Evolutionary conservation across 2,797 vertebrate genomes (phyloP).

Genomic region (Dallia pectoralis): DNA sequence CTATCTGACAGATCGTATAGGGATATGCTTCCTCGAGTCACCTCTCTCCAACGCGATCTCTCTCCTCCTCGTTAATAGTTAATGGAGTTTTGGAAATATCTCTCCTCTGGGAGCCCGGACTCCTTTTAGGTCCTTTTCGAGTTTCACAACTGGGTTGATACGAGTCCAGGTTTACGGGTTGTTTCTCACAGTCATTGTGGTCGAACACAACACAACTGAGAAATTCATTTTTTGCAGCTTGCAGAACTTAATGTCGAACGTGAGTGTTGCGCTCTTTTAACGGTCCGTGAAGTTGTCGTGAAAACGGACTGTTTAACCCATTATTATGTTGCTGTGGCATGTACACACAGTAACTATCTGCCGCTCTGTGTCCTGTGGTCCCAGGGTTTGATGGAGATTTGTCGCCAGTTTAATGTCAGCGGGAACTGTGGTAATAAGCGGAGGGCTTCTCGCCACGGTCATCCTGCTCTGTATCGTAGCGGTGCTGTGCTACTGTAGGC

Average conservation of each 20-base stretch:
- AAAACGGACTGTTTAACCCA: neutral
- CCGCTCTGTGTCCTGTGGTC: neutral
- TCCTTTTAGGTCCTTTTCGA: conserved; percentile 18
- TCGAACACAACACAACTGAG: neutral
- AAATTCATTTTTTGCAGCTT: conserved; percentile 60
- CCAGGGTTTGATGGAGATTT: conserved; percentile 94
- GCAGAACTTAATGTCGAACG: conserved; percentile 67
- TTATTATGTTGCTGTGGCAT: too few species aligned
- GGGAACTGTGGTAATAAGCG: conserved; percentile 97
- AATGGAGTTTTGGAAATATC: conserved; percentile 30
- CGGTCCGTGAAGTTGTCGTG: neutral
- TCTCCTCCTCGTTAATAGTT: conserved; percentile 29
- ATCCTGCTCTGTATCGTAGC: conserved; percentile 97
- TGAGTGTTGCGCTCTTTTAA: conserved; percentile 54
- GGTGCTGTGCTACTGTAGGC: conserved; percentile 97
- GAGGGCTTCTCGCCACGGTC: conserved; percentile 95
- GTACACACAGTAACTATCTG: neutral
- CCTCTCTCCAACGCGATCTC: neutral
- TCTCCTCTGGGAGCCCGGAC: conserved; percentile 2
- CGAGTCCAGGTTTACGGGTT: too few species aligned
- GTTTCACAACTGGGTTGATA: too few species aligned
- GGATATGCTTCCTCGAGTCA: neutral
- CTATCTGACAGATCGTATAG: neutral
- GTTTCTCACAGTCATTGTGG: too few species aligned
- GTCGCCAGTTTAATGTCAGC: conserved; percentile 96